Percentiles rank a stretch among this genome's conserved stretches.
Conservation (phyloP, 1,140 invertebrate genomes). For the Mycetomoellerius zeteki region DNA sequence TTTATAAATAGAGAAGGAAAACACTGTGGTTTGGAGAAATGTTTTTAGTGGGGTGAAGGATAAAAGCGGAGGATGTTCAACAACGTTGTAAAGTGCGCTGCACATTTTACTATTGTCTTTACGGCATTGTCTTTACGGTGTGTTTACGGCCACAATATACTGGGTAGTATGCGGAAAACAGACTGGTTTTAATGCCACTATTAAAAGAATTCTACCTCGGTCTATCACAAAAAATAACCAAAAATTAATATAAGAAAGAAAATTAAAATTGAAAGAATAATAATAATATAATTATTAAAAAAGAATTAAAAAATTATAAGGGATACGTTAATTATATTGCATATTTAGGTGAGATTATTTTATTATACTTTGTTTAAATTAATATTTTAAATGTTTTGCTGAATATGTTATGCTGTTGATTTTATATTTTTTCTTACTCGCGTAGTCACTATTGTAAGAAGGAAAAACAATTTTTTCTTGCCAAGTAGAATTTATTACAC, state of each 20-base stretch:
- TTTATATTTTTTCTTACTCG: not conserved
- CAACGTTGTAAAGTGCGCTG: not conserved
- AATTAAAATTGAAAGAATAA: not conserved
- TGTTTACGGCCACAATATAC: not conserved
- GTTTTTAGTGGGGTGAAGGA: not conserved
- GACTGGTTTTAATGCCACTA: not conserved
- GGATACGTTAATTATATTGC: not conserved
- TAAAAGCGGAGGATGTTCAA: not conserved
- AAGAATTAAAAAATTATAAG: not conserved
- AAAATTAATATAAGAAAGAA: not conserved
- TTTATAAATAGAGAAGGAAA: constrained; percentile 7
- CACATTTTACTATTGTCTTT: constrained; percentile 29
- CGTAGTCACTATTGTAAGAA: not conserved
- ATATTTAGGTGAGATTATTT: not conserved
- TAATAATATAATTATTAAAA: not conserved
- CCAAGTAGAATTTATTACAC: constrained; percentile 6
- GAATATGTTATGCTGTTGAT: not conserved
- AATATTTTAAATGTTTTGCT: not conserved
- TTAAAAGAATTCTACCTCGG: not conserved
- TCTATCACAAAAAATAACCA: not conserved
- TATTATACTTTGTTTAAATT: not conserved
- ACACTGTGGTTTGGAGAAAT: not conserved
- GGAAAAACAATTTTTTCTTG: constrained; percentile 17
- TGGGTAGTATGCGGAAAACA: not conserved
- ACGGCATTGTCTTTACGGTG: constrained; percentile 9